Percentiles rank a stretch among this genome's conserved stretches.
phyloP scores from a whole-genome alignment of 1,140 invertebrate species.

The Anoplolepis gracilipes region DNA sequence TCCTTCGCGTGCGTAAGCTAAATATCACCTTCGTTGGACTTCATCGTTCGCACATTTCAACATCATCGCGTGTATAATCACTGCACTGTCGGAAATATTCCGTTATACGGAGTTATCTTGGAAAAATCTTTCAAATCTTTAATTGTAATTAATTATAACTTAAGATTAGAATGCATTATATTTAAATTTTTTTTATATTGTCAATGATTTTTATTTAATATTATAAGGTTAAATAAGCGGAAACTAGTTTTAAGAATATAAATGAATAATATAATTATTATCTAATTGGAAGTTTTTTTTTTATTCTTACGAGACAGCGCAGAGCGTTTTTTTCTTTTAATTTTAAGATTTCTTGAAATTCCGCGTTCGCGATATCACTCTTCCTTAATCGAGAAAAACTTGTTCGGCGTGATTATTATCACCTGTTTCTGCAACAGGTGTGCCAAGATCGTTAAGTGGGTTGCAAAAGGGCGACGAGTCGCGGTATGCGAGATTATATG shows the following conservation, averaged over 20 bases:
- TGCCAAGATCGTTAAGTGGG: conserved; percentile 73
- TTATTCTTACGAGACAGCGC: not conserved
- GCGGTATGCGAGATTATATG: conserved; percentile 55
- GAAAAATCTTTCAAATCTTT: not conserved
- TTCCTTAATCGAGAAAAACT: conserved; percentile 25
- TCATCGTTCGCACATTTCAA: not conserved
- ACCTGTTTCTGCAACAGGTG: conserved; percentile 71
- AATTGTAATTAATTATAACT: not conserved
- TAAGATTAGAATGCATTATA: not conserved
- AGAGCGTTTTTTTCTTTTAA: not conserved
- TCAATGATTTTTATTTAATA: not conserved
- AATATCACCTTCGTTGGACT: conserved; percentile 31
- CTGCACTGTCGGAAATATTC: not conserved
- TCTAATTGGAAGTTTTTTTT: not conserved
- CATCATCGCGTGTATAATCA: not conserved
- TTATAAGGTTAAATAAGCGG: not conserved
- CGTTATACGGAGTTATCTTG: conserved; percentile 4
- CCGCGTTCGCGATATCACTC: conserved; percentile 6
- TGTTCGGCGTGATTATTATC: conserved; percentile 37
- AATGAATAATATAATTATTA: not conserved
- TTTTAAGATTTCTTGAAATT: not conserved
- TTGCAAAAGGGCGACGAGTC: conserved; percentile 68
- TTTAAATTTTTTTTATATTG: not conserved
- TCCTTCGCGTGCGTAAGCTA: conserved; percentile 49
- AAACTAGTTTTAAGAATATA: not conserved